Evolutionary conservation across 2,888 invertebrate species (phyloP).

Genomic region (Unio pictorum): DNA sequence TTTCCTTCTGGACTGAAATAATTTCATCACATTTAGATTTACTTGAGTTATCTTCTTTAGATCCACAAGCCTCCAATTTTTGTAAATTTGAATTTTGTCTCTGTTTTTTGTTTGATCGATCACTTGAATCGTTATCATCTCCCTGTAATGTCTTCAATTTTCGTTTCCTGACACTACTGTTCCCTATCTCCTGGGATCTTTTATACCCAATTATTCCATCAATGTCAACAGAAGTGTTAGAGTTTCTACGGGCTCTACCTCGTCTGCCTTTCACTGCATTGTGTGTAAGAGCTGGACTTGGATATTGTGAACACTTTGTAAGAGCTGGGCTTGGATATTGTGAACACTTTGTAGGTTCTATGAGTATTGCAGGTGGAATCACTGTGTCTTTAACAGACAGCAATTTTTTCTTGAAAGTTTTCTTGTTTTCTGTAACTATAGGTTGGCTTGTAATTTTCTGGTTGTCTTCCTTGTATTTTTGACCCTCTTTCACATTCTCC

Average conservation of each 20-base stretch:
- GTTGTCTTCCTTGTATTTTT: neutral
- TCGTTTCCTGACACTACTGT: conserved; percentile 4
- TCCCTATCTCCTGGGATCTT: neutral
- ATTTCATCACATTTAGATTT: neutral
- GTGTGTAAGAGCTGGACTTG: conserved; percentile 7
- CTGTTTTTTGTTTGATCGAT: too few species aligned
- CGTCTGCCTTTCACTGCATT: too few species aligned
- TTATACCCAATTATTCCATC: neutral
- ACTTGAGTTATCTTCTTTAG: neutral
- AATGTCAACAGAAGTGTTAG: neutral
- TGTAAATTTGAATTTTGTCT: neutral
- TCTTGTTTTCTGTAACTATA: conserved; percentile 7
- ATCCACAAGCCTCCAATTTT: neutral
- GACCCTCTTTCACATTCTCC: too few species aligned
- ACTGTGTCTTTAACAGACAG: conserved; percentile 34
- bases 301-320: conserved; percentile 25
- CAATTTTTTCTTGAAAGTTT: conserved; percentile 38
- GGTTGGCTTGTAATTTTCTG: neutral
- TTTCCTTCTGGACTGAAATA: neutral
- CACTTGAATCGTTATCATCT: too few species aligned
- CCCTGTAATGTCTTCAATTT: neutral
- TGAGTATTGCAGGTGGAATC: conserved; percentile 36
- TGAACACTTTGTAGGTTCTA: conserved; percentile 39
- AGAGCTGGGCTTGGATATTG: conserved; percentile 14
- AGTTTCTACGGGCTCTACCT: neutral